phyloP scores from a whole-genome alignment of 2,888 invertebrate species.

The Conops quadrifasciatus region DNA sequence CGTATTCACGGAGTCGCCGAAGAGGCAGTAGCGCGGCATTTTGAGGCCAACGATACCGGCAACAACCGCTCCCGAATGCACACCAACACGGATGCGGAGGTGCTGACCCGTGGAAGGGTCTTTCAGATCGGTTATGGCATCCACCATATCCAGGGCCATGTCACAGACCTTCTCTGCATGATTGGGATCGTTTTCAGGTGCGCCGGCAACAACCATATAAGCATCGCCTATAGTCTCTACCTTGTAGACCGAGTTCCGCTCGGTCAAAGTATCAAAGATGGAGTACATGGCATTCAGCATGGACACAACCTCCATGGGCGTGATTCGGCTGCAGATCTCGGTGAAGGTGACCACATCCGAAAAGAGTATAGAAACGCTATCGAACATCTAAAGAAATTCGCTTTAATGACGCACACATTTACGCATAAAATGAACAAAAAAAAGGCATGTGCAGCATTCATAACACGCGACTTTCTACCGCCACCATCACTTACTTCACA shows the following conservation, averaged over 20 bases:
- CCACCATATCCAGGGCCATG: conserved; percentile 97
- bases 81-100: conserved; percentile 83
- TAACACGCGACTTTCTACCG: no score
- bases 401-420: neutral
- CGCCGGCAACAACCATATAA: conserved; percentile 97
- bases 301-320: conserved; percentile 97
- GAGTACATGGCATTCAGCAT: conserved; percentile 98
- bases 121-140: conserved; percentile 88
- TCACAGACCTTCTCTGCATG: conserved; percentile 93
- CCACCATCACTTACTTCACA: conserved; percentile 78
- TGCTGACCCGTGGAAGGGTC: conserved; percentile 92
- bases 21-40: conserved; percentile 77
- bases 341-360: conserved; percentile 98
- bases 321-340: conserved; percentile 93
- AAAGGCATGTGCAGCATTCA: neutral
- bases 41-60: conserved; percentile 94
- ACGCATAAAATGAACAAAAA: neutral
- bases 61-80: conserved; percentile 91
- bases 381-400: conserved; percentile 84
- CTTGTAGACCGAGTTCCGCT: conserved; percentile 93
- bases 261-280: conserved; percentile 94
- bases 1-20: conserved; percentile 91
- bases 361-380: conserved; percentile 94
- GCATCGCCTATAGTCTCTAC: conserved; percentile 99
- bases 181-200: conserved; percentile 87